Evolutionary conservation across 2,113 vertebrate species (phyloP).

Genomic region (Thamnaconus septentrionalis): DNA sequence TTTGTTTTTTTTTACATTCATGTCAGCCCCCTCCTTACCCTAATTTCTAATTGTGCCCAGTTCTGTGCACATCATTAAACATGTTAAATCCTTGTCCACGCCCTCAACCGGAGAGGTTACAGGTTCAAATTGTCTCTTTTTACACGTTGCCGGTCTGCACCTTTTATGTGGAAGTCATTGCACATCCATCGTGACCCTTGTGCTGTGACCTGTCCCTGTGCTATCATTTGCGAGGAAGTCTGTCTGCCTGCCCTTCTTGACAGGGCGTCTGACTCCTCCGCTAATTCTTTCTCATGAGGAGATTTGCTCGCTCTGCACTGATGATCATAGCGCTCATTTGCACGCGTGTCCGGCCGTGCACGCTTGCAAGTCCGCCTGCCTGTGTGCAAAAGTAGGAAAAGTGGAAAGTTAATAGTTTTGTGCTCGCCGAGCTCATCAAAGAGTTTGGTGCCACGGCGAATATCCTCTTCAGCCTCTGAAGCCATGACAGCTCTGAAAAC

Average conservation of each 20-base stretch:
- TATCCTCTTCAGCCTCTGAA: conserved; percentile 52
- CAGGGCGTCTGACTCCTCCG: conserved; percentile 35
- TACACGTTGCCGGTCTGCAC: conserved; percentile 47
- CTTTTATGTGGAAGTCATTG: conserved; percentile 49
- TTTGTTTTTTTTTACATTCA: too few relatives aligned
- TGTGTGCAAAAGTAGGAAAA: conserved; percentile 11
- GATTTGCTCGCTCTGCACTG: conserved; percentile 69
- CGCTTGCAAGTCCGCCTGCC: background rate
- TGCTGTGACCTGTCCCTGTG: conserved; percentile 48
- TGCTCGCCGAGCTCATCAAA: conserved; percentile 60
- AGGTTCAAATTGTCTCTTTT: conserved; percentile 48
- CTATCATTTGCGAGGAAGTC: conserved; percentile 44
- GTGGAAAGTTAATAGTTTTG: conserved; percentile 63
- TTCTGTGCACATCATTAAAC: conserved; percentile 58
- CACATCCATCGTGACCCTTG: conserved; percentile 52
- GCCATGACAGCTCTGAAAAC: conserved; percentile 62
- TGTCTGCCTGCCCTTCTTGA: conserved; percentile 37
- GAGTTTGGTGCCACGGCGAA: conserved; percentile 33
- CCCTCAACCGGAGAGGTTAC: conserved; percentile 48
- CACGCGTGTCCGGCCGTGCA: background rate
- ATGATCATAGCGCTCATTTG: conserved; percentile 62
- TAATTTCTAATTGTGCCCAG: background rate
- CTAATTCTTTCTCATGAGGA: conserved; percentile 63
- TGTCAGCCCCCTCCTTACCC: background rate
- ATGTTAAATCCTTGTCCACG: conserved; percentile 49